Base-by-base conservation (phyloP, 2,797 vertebrate species). In the Neoniphon sammara region DNA sequence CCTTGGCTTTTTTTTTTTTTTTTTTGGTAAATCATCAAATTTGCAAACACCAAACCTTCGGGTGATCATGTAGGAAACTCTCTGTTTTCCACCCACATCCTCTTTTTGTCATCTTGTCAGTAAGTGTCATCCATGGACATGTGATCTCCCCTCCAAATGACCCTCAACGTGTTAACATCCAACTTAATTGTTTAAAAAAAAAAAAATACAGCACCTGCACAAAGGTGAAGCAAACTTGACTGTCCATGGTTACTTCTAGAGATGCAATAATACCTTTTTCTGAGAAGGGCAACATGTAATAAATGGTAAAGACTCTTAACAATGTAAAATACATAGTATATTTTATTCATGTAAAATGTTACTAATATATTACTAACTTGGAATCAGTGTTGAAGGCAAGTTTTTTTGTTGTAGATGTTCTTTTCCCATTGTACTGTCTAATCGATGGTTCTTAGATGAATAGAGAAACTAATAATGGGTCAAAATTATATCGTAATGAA, bases 271-370 rank as follows among this genome's bases (percentile, higher is more conserved):
- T 82, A 83, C 69, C 80, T 84, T 88, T 88, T 88, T 83, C 73
- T 77, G 84, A 86, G 74, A 90, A 87, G 84, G 90, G 87, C 79
- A 80, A 91, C 80, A 85, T 89, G 89, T 90, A 91, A 91, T 91
- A 91, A 89, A 87, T 27, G 53, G 87, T 89, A 77, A 92, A 89
- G 86, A 91, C 79, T 92, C 89, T 88, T 82, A 89, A 90, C 73
- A 56, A 84, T 93, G 91, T 93, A 93, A 80, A 89, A 90, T 87
- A 91, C 69, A 93, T 92, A 92, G 87, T 92, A 91, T 94, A 93
- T 93, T 94, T 91, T 93, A 91, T 91, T 91, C 85, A 88, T 92
- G 88, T 93, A 85, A 87, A 91, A 87, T 91, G 88, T 91, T 88
- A 87, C 85, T 94, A 91, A 89, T 92, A 92, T 91, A 85, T 89